Conservation (phyloP, 2,888 invertebrate species). For the Macrosoma leucophasiata region DNA sequence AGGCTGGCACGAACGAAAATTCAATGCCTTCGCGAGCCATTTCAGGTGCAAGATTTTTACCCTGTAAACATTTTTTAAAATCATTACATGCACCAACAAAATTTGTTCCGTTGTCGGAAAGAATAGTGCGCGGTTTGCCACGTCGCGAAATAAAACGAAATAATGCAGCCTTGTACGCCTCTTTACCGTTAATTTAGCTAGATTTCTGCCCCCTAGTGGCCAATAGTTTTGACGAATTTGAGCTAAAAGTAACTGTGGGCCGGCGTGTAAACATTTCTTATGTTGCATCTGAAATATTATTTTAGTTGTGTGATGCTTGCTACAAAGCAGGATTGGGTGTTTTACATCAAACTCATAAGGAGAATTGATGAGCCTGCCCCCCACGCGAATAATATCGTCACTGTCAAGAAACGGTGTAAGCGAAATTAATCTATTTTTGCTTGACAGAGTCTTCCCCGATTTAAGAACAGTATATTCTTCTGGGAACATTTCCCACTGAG, state of each 20-base stretch:
- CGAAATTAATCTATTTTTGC: slow-evolving; percentile 13
- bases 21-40: slow-evolving; percentile 11
- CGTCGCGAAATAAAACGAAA: slow-evolving; percentile 9
- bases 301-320: slow-evolving; percentile 13
- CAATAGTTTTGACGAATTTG: slow-evolving; percentile 16
- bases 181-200: slow-evolving; percentile 13
- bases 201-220: slow-evolving; percentile 18
- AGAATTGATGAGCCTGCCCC: slow-evolving; percentile 26
- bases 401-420: slow-evolving; percentile 16
- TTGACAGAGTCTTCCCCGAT: slow-evolving; percentile 2
- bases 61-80: slow-evolving; percentile 8
- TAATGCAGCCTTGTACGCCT: slow-evolving; percentile 10
- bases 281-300: slow-evolving; percentile 17
- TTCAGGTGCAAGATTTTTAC: slow-evolving; percentile 7
- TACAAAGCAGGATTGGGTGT: slow-evolving; percentile 15
- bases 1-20: slow-evolving; percentile 18
- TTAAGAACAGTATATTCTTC: slow-evolving; percentile 7
- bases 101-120: slow-evolving; percentile 5
- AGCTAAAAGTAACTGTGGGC: slow-evolving; percentile 16
- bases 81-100: slow-evolving; percentile 4
- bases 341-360: slow-evolving; percentile 14
- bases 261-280: slow-evolving; percentile 14
- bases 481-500: slow-evolving; percentile 10
- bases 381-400: slow-evolving; percentile 19
- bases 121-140: slow-evolving; percentile 6